Percentiles rank a stretch among this genome's conserved stretches.
These are phyloP conservation scores for Caenorhabditis sinica DNA, from an alignment of 2,888 invertebrate species.

Conservation along the genomic window DNA sequence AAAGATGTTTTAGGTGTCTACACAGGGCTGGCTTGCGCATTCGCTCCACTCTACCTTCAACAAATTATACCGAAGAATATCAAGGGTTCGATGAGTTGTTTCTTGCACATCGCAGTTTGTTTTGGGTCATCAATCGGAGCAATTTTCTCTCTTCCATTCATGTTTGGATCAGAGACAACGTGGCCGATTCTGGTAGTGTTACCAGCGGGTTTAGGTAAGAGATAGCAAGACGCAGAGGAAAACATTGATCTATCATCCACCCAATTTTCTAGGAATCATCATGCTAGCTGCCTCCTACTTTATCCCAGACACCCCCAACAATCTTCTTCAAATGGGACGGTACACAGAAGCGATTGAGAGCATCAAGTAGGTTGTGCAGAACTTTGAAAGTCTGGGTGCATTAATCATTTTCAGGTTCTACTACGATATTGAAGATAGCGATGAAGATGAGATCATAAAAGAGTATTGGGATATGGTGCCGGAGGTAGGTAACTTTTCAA, in stretches of 20 bases:
- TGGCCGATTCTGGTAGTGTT: conserved; percentile 78
- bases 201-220: conserved; percentile 72
- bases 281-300: conserved; percentile 62
- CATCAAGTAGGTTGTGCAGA: conserved; percentile 65
- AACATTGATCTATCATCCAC: not conserved
- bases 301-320: conserved; percentile 79
- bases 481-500: conserved; percentile 42
- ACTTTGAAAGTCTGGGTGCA: not conserved
- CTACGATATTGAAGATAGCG: conserved; percentile 73
- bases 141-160: conserved; percentile 77
- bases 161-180: conserved; percentile 73
- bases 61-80: conserved; percentile 79
- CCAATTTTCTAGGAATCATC: conserved; percentile 17
- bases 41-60: conserved; percentile 78
- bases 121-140: conserved; percentile 80
- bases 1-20: conserved; percentile 60
- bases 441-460: conserved; percentile 76
- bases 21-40: conserved; percentile 77
- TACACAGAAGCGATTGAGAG: conserved; percentile 74
- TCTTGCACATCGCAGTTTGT: conserved; percentile 80
- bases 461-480: conserved; percentile 78
- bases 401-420: conserved; percentile 72
- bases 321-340: conserved; percentile 72
- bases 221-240: not conserved
- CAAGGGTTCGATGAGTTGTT: conserved; percentile 77